Base-by-base conservation (phyloP, 2,888 invertebrate genomes). In the Melanotus villosus region DNA sequence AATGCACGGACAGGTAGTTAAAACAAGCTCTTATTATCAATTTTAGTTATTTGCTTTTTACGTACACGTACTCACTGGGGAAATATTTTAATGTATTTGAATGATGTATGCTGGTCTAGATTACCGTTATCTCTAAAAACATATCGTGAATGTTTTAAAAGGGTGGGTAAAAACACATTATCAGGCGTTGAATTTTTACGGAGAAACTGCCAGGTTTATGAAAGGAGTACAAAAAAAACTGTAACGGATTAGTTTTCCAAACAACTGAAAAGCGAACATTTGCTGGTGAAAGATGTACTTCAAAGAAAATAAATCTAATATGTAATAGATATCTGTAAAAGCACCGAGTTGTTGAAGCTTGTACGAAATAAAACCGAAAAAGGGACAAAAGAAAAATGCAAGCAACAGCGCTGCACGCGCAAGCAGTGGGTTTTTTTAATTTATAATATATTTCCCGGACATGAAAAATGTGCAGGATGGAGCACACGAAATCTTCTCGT, bases 51-150 rank as follows among this genome's bases (percentile, higher is more conserved):
- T 50, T 47, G n/a, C 45, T 45, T 57, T 34, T 47, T 58, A 56
- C 36, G n/a, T n/a, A 59, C n/a, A 68, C 41, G 36, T 47, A 68
- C 58, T 71, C 73, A 68, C 72, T 26, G 41, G 68, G 71, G 72
- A 75, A 75, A 73, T 72, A 75, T 75, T 75, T 75, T 73, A 73
- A 75, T 73, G 75, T 45, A 67, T 68, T 56, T 21, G 43, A 54
- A 72, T 58, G 38, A 58, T 43, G 58, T 41, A 38, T 36, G 56
- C 38, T 36, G 16, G 56, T 36, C 36, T 56, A 56, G 38, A 56
- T 56, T 52, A 52, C 32, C 26, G 52, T 32, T 52, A 52, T 52
- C 52, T 52, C 52, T 52, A 9, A 32, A 50, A 52, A 52, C 32
- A 32, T 18, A 52, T 30, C 52, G 16, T 32, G 52, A 32, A 32